Base-by-base conservation (phyloP, 1,140 invertebrate genomes). In the Drosophila melanica region DNA sequence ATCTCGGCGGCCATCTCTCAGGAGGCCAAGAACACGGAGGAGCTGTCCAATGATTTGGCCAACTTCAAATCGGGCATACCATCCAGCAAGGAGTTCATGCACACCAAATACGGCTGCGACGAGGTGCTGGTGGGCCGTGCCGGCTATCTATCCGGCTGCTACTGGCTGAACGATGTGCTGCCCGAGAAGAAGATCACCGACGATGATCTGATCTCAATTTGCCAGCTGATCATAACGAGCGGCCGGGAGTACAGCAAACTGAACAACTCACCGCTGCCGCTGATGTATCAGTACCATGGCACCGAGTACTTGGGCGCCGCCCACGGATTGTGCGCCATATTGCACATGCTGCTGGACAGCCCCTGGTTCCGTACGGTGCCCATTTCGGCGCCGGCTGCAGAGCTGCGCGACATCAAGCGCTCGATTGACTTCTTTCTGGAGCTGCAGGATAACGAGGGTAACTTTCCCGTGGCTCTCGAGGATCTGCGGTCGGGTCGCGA, bases 281-380 rank as follows among this genome's bases (percentile, higher is more conserved):
- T 98, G 12, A 97, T 97, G 96, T 98, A 96, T 89, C 93, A 96
- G 54, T 97, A 97, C 92, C 96, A 97, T 87, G 93, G 94, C n/a
- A 96, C 95, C 7, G 95, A 97, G 92, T 98, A 97, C 92, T 92
- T 98, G 55, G 96, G 96, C 14, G 96, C 96, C 1, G 96, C 96
- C 20, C 97, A 97, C 92, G 96, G 96, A 0, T 76, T 96, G 4
- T 93, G 93, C 75, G 92, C 94, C 16, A 96, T 96, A 65, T 67
- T 94, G n/a, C 93, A 94, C 82, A 91, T 93, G 78, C 84, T 94
- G 12, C 76, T 93, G 55, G 92, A 93, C 60, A 92, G 92, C 65
- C 90, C 91, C 0, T 91, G 91, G 85, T 92, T 92, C 60, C 90
- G 79, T 10, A 90, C 77, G 1, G 70, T 90, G 2, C 87, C 84